Base-by-base conservation (phyloP, 2,797 vertebrate genomes). In the Ispidina picta region DNA sequence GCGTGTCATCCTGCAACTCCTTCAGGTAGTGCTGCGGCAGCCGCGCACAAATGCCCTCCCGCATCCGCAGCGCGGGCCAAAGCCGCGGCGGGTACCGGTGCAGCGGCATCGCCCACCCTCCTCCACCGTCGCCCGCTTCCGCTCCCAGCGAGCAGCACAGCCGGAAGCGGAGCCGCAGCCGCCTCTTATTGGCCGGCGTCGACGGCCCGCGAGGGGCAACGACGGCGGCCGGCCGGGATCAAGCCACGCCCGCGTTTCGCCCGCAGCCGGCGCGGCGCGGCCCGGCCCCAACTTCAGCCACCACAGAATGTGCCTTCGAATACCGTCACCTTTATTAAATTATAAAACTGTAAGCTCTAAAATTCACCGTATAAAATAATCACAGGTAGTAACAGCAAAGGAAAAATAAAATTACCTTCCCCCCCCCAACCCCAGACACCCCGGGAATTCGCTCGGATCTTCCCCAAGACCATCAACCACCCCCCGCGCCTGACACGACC, bases 21-120 rank as follows among this genome's bases (percentile, higher is more conserved):
- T 97, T 97, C 69, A 99, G 96, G 88, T 98, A 99, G 89, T 99
- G 98, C 69, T 96, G 83, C 0, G 99, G 99, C 44, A 99, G 97
- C 15, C 99, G 99, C 15, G 98, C 58, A 8, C 97, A 98, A 90
- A 99, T 98, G 19, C 99, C 99, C 39, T 98, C 95, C 92, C 96
- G 98, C 89, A 99, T 37, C 60, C 98, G 98, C 83, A 99, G 56
- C 15, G 97, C 96, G 2, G 98, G 96, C 99, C 98, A 99, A 1
- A 99, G 74, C 91, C 97, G 94, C 10, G 98, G 98, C 0, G 99
- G 93, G 35, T 98, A 98, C 92, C 97, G 98, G 95, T 98, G 98
- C 82, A 99, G 94, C 46, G 98, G 98, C 99, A 99, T 99, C 7
- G 26, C 63, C 21, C 41, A 5, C 8, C 22, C 9, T 4, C 20